Evolutionary conservation across 1,140 invertebrate genomes (phyloP), one percentile per base, ranked within the genome.

Genomic region (Bombyx mandarina): DNA sequence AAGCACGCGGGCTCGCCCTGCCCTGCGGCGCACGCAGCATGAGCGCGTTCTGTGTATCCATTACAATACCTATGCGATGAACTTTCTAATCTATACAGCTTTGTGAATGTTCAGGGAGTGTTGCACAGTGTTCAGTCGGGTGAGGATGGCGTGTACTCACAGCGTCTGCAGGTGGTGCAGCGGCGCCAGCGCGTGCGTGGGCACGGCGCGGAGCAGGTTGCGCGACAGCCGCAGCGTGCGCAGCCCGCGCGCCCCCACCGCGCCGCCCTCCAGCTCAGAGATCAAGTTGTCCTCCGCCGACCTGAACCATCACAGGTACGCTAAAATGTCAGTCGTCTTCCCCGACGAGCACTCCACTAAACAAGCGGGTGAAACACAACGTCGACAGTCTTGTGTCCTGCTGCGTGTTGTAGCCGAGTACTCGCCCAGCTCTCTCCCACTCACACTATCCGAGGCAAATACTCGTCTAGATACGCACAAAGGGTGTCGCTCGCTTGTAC

Each of bases 241-340:
- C 58, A 84, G 70, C 35, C 58, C 58, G 35, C 75, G 74, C 59
- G 55, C 59, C 7, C 67, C 77, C 58, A 84, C 60, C 57, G 65
- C 67, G 35, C 54, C 63, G 49, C 18, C 63, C 50, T 66, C 62
- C 58, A 84, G 43, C 56, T 67, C 65, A 47, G 66, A 56, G 60
- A 83, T 66, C 48, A 59, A 58, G 62, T 81, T 83, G 64, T 77
- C 77, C 49, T 75, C 75, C 51, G 63, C 73, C 4, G 80, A 83
- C 60, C 78, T 83, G 71, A 50, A 18, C 10, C 45, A 48, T 26
- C 47, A 49, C 26, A 48, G 49, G 10, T 51, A 51, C 49, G 42
- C 49, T 35, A 18, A 51, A 22, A 51, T 35, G n/a, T 46, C 18
- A 26, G 2, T 35, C 18, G 10, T 18, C 18, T 51, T 35, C 49